A percentile compares a stretch with the other conserved stretches of the same genome.
phyloP scores from a whole-genome alignment of 2,888 invertebrate genomes.

The Hermaeophaga mercurialis region DNA sequence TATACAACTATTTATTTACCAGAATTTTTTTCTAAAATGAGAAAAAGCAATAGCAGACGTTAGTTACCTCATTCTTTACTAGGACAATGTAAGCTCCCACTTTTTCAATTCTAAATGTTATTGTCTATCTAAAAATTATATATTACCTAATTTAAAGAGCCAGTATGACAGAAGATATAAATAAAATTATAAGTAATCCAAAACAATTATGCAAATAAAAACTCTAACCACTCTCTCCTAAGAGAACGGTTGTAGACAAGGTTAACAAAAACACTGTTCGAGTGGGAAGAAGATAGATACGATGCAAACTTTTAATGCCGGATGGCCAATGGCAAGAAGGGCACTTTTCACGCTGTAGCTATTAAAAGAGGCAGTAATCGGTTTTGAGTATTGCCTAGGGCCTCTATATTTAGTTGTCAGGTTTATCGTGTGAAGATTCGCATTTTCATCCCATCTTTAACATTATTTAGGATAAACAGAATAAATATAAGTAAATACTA shows the following conservation, averaged over 20 bases:
- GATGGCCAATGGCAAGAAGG: conserved; percentile 15
- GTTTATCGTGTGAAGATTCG: conserved; percentile 6
- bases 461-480: background rate
- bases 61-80: no score
- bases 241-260: background rate
- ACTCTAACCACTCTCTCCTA: conserved; percentile 11
- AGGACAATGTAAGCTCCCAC: no score
- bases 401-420: conserved; percentile 7
- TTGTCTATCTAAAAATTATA: no score
- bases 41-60: no score
- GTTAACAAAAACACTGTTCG: background rate
- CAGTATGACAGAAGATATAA: no score
- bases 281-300: conserved; percentile 4
- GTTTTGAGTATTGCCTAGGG: conserved; percentile 1
- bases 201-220: no score
- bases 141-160: no score
- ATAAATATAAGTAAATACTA: conserved; percentile 5
- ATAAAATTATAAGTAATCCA: no score
- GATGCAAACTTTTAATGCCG: conserved; percentile 5
- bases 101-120: no score
- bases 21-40: no score
- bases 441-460: background rate
- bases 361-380: conserved; percentile 16
- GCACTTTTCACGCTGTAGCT: conserved; percentile 13
- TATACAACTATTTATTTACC: no score